Evolutionary conservation across 2,797 vertebrate species (phyloP).

Genomic region (Prunella strophiata): DNA sequence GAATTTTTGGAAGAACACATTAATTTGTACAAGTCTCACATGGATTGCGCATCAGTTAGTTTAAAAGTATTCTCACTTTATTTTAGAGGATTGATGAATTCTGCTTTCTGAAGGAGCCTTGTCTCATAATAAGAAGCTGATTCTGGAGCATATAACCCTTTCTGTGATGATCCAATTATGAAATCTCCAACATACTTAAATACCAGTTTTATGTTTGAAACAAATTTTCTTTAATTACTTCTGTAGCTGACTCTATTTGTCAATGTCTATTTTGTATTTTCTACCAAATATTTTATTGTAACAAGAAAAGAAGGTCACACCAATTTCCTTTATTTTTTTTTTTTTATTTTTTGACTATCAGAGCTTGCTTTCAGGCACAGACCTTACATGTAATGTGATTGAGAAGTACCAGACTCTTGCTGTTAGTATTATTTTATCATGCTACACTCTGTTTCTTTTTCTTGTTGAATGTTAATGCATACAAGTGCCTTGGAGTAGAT

Average conservation of each 20-base stretch:
- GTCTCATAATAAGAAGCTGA: background rate
- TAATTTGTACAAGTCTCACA: background rate
- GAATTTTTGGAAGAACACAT: background rate
- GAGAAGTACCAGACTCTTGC: background rate
- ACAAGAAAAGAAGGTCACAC: background rate
- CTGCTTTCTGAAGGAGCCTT: background rate
- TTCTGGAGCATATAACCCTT: background rate
- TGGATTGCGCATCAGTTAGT: background rate
- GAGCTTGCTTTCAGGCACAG: background rate
- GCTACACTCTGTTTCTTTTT: background rate
- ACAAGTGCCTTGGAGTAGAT: background rate
- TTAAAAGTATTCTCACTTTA: background rate
- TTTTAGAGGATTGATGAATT: background rate
- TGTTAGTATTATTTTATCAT: background rate
- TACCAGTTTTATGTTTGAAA: background rate
- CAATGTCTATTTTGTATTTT: background rate
- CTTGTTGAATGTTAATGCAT: constrained; percentile 1
- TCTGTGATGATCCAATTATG: background rate
- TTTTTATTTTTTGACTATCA: background rate
- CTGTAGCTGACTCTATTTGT: background rate
- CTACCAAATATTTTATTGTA: background rate
- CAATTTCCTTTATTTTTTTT: background rate
- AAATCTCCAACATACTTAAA: background rate
- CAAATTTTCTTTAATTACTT: background rate
- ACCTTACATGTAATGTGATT: background rate